Evolutionary conservation across 2,888 invertebrate species (phyloP).

Genomic region (Dusona sp.): DNA sequence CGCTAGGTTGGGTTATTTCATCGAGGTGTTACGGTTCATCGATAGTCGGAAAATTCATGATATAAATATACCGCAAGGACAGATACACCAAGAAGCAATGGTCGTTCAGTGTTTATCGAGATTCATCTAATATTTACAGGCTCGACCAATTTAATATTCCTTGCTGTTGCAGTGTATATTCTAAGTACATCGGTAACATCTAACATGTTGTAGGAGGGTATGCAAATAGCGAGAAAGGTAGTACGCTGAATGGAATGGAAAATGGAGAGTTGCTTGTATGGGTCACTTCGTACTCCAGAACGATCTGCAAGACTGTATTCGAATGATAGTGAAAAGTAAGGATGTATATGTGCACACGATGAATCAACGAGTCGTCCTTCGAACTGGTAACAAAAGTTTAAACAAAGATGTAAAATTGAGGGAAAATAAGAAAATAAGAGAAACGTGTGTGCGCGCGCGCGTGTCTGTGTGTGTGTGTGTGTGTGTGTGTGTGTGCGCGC

Average conservation of each 20-base stretch:
- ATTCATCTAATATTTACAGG: constrained; percentile 82
- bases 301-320: not conserved
- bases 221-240: constrained; percentile 15
- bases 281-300: not conserved
- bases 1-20: not conserved
- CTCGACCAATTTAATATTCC: constrained; percentile 81
- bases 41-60: not conserved
- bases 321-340: not conserved
- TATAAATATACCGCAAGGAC: not conserved
- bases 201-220: constrained; percentile 45
- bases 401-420: not conserved
- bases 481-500: too few relatives aligned
- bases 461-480: too few relatives aligned
- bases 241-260: constrained; percentile 45
- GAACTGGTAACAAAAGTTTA: not conserved
- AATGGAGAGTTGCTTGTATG: constrained; percentile 12
- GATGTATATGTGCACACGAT: not conserved
- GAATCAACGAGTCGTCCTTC: constrained; percentile 29
- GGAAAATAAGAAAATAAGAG: not conserved
- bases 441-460: too few relatives aligned
- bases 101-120: constrained; percentile 59
- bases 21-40: not conserved
- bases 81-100: constrained; percentile 15
- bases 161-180: constrained; percentile 77
- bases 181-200: constrained; percentile 78